phyloP scores from a whole-genome alignment of 2,888 invertebrate genomes.

The Stenodema calcarata region DNA sequence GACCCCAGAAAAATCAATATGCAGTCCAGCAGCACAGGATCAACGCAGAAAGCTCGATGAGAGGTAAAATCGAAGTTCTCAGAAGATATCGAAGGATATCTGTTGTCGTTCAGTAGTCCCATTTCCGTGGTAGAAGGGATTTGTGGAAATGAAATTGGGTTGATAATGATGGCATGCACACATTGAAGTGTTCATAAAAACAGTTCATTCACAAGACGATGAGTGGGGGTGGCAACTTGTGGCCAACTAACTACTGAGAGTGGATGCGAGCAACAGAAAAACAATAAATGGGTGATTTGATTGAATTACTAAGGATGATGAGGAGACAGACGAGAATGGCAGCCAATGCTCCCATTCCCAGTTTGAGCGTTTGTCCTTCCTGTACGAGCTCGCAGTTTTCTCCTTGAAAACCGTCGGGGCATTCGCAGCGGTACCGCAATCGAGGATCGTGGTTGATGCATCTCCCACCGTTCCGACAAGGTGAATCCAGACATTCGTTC shows the following conservation, averaged over 20 bases:
- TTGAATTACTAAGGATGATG: slow-evolving; percentile 93
- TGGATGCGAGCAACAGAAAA: neutral
- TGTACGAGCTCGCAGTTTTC: slow-evolving; percentile 92
- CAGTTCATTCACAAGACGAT: too few relatives aligned
- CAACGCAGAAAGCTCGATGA: too few relatives aligned
- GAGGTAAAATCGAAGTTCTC: too few relatives aligned
- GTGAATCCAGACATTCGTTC: slow-evolving; percentile 93
- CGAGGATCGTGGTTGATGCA: slow-evolving; percentile 91
- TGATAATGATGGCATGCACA: neutral
- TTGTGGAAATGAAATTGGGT: neutral
- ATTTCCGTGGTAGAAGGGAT: too few relatives aligned
- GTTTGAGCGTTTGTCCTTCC: slow-evolving; percentile 92
- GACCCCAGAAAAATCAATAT: too few relatives aligned
- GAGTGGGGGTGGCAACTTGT: neutral
- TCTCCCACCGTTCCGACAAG: slow-evolving; percentile 90
- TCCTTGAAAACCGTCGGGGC: slow-evolving; percentile 91
- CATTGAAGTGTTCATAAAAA: neutral
- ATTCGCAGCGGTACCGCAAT: slow-evolving; percentile 85
- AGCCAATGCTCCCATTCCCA: slow-evolving; percentile 95
- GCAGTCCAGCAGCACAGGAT: too few relatives aligned
- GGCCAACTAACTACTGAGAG: neutral
- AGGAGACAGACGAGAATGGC: slow-evolving; percentile 97
- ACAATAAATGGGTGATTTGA: slow-evolving; percentile 14
- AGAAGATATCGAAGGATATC: too few relatives aligned
- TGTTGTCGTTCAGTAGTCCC: too few relatives aligned